Conservation (phyloP, 2,113 vertebrate species). For the Malurus cyaneus region DNA sequence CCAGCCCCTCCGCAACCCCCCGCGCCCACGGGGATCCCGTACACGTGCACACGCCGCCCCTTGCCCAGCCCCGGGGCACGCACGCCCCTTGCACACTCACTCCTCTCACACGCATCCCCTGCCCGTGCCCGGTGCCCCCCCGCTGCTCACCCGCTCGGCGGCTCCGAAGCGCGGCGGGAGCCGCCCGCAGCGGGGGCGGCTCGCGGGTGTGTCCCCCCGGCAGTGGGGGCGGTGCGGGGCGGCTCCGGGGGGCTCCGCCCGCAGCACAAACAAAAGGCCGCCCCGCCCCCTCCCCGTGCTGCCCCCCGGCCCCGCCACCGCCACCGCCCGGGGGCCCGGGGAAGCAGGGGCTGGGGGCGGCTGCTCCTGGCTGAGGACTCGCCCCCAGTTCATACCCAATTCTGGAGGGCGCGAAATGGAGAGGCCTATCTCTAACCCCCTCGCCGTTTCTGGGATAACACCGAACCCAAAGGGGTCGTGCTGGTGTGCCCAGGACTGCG, state of each 20-base stretch:
- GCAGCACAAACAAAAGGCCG: background rate
- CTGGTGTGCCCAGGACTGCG: background rate
- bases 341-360: background rate
- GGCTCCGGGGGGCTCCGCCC: background rate
- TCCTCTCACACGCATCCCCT: background rate
- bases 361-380: background rate
- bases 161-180: conserved; percentile 26
- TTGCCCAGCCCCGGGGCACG: background rate
- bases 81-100: background rate
- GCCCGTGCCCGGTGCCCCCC: background rate
- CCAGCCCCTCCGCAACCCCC: background rate
- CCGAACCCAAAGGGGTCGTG: background rate
- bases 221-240: conserved; percentile 30
- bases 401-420: background rate
- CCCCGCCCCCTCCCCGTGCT: background rate
- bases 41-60: background rate
- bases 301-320: background rate
- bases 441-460: no score
- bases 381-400: accelerated
- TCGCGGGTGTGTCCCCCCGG: background rate
- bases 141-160: background rate
- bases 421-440: background rate
- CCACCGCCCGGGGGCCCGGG: background rate
- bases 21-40: background rate
- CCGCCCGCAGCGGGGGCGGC: conserved; percentile 7